Evolutionary conservation across 2,113 vertebrate species (phyloP).

Genomic region (Monopterus albus): DNA sequence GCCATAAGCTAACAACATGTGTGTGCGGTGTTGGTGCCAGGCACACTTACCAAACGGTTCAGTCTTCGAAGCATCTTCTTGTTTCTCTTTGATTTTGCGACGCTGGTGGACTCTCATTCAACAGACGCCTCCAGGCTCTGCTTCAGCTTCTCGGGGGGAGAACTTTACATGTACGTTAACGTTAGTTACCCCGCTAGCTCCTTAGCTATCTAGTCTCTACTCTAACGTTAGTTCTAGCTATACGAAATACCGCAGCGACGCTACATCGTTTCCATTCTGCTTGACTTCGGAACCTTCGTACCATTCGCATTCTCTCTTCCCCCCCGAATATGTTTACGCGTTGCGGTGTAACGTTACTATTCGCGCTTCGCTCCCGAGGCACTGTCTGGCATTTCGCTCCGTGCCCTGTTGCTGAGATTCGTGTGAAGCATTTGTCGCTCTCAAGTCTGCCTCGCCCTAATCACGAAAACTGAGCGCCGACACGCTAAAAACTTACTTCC

Average conservation of each 20-base stretch:
- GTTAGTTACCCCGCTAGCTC: conserved; percentile 72
- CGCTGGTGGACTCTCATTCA: conserved; percentile 66
- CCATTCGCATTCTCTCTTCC: conserved; percentile 82
- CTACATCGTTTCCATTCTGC: conserved; percentile 81
- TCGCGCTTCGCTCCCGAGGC: conserved; percentile 65
- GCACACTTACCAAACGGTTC: conserved; percentile 80
- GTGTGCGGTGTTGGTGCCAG: conserved; percentile 18
- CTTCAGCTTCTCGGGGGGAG: conserved; percentile 59
- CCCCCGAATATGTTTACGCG: conserved; percentile 73
- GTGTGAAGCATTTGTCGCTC: conserved; percentile 48
- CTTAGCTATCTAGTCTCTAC: conserved; percentile 78
- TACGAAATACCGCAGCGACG: conserved; percentile 73
- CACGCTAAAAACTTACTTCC: conserved; percentile 63
- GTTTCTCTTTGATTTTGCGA: conserved; percentile 46
- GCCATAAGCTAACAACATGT: conserved; percentile 52
- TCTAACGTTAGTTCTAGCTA: conserved; percentile 74
- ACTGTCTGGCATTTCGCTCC: conserved; percentile 72
- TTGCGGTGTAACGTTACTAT: conserved; percentile 77
- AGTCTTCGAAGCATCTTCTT: conserved; percentile 82
- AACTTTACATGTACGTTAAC: conserved; percentile 83
- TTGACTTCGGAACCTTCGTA: conserved; percentile 72
- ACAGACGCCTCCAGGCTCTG: conserved; percentile 64
- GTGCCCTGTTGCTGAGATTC: conserved; percentile 81
- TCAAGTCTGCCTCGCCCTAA: conserved; percentile 3
- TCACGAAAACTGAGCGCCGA: conserved; percentile 26